Conservation (phyloP, 92 coral and sea anemone genomes). For the Blastomussa wellsi region DNA sequence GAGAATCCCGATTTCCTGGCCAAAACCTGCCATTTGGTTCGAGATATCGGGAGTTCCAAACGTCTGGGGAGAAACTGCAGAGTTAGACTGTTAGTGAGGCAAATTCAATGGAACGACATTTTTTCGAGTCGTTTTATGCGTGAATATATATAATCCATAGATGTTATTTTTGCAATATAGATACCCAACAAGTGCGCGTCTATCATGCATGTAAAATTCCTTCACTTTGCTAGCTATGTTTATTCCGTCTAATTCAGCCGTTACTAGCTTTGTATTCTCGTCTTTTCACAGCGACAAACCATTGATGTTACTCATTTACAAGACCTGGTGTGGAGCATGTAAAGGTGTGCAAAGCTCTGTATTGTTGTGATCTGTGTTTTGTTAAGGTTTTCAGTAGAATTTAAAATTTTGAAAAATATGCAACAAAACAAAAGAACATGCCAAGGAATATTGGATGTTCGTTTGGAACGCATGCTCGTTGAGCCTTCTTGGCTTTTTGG, state of each 20-base stretch:
- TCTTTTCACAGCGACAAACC: conserved; percentile 60
- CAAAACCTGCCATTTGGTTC: no score
- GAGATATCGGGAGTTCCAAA: no score
- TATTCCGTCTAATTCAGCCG: not conserved
- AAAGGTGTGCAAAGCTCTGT: conserved; percentile 48
- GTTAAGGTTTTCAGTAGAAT: not conserved
- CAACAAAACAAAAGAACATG: not conserved
- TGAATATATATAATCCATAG: not conserved
- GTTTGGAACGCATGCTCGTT: no score
- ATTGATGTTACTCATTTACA: conserved; percentile 66
- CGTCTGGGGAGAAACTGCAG: no score
- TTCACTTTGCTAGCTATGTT: not conserved
- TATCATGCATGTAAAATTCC: not conserved
- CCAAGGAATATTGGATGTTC: no score
- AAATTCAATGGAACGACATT: no score
- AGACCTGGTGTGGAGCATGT: conserved; percentile 88
- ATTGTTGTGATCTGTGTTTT: not conserved
- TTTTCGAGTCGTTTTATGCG: no score
- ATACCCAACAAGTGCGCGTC: not conserved
- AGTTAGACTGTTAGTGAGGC: no score
- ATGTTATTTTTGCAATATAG: not conserved
- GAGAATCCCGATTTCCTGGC: no score
- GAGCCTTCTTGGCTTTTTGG: no score
- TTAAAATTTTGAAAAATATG: not conserved
- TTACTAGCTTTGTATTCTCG: not conserved